phyloP scores from a whole-genome alignment of 2,113 vertebrate genomes.

The Sinocyclocheilus anophthalmus region DNA sequence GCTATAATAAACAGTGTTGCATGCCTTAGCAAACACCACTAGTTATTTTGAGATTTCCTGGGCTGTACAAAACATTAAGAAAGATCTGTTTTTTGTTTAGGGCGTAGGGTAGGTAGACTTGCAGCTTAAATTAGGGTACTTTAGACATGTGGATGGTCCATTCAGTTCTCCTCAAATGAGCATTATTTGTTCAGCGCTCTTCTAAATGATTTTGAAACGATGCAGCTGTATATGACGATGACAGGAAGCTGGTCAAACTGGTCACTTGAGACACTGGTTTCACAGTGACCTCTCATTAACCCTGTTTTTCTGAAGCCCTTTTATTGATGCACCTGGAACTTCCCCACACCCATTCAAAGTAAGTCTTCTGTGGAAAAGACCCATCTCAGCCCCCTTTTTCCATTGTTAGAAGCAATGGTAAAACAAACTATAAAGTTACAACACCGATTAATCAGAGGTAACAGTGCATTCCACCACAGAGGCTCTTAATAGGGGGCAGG shows the following conservation, averaged over 20 bases:
- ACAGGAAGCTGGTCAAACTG: neutral
- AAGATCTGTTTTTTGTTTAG: neutral
- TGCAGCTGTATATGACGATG: neutral
- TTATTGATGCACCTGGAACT: conserved; percentile 12
- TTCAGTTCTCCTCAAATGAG: neutral
- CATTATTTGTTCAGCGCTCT: neutral
- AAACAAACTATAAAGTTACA: neutral
- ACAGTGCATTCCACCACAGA: neutral
- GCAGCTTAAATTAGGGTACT: neutral
- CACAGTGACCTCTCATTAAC: neutral
- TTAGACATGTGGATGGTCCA: neutral
- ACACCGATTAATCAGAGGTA: neutral
- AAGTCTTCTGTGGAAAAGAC: neutral
- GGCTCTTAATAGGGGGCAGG: neutral
- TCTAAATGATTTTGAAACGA: neutral
- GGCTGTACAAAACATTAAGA: neutral
- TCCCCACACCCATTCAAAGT: neutral
- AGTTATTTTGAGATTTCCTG: neutral
- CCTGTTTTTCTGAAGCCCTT: conserved; percentile 12
- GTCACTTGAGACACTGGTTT: conserved; percentile 1
- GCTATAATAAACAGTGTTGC: neutral
- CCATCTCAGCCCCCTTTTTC: neutral
- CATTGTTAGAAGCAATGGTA: conserved; percentile 1
- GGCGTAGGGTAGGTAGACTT: neutral
- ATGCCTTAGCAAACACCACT: neutral